Conservation (phyloP, 2,797 vertebrate genomes). For the Potorous gilbertii region DNA sequence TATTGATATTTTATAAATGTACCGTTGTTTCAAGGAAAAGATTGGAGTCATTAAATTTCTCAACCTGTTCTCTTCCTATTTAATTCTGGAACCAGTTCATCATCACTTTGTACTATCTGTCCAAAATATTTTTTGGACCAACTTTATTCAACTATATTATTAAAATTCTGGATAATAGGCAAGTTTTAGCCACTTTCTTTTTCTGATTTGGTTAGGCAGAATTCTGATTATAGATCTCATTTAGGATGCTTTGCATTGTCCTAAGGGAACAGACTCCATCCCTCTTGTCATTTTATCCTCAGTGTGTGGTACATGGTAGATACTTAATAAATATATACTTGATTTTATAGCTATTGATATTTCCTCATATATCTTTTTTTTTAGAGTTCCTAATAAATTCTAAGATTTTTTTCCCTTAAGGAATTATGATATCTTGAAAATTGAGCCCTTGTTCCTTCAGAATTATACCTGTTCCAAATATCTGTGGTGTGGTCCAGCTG, state of each 20-base stretch:
- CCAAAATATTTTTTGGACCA: background rate
- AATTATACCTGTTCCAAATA: background rate
- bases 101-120: background rate
- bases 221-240: background rate
- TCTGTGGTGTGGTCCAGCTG: background rate
- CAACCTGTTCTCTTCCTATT: background rate
- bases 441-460: background rate
- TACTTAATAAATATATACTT: background rate
- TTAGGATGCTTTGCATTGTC: background rate
- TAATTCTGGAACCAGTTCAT: background rate
- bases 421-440: no score
- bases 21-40: background rate
- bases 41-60: background rate
- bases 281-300: background rate
- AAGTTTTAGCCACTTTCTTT: background rate
- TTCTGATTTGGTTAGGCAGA: background rate
- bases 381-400: background rate
- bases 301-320: background rate
- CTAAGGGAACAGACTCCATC: background rate
- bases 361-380: background rate
- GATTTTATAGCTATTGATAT: background rate
- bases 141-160: background rate
- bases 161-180: background rate
- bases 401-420: background rate
- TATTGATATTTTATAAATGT: background rate